Percentiles rank a stretch among this genome's conserved stretches.
These are phyloP conservation scores for Eupithecia tripunctaria DNA, from an alignment of 2,888 invertebrate genomes.

Conservation along the genomic window DNA sequence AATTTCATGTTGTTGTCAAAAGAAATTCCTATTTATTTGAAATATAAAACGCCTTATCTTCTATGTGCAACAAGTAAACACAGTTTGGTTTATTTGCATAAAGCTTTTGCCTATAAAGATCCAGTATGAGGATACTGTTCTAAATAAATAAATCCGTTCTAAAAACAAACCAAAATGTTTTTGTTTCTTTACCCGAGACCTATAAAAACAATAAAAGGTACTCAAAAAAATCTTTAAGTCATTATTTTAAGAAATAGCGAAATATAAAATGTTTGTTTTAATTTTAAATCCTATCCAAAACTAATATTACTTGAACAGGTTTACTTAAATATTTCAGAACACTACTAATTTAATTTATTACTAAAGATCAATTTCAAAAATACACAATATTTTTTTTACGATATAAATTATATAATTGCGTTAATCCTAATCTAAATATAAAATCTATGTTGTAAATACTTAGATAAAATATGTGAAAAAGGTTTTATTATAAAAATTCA, in stretches of 20 bases:
- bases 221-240: background rate
- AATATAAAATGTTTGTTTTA: background rate
- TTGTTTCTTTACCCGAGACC: background rate
- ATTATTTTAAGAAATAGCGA: background rate
- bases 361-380: conserved; percentile 43
- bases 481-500: conserved; percentile 38
- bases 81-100: background rate
- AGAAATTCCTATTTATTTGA: background rate
- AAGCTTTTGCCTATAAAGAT: conserved; percentile 5
- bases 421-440: conserved; percentile 42
- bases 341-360: conserved; percentile 29
- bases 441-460: conserved; percentile 42
- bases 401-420: conserved; percentile 38
- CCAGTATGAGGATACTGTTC: background rate
- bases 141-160: background rate
- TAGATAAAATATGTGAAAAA: conserved; percentile 44
- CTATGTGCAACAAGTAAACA: background rate
- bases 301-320: conserved; percentile 26
- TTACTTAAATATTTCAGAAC: conserved; percentile 34
- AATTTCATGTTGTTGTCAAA: background rate
- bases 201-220: background rate
- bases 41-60: background rate
- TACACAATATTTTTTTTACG: conserved; percentile 34
- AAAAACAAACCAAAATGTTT: too few species aligned
- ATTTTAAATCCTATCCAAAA: conserved; percentile 10